Evolutionary conservation across 2,797 vertebrate species (phyloP).

Genomic region (Sardinella longiceps): DNA sequence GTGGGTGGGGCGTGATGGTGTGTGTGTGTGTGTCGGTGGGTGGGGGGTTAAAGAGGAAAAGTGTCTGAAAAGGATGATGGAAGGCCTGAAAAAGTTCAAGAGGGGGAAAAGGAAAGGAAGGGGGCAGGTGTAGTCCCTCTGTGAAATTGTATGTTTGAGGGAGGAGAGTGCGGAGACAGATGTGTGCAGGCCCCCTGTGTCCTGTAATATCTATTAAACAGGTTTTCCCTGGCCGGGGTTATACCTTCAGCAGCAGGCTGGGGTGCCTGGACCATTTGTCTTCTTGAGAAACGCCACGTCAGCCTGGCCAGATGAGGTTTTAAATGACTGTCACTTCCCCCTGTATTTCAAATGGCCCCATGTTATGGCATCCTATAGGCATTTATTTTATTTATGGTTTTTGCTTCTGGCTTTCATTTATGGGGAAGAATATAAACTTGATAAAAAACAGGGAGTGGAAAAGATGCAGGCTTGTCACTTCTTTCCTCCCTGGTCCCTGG

Average conservation of each 20-base stretch:
- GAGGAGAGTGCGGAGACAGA: constrained; percentile 36
- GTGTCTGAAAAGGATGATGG: constrained; percentile 21
- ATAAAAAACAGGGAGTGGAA: constrained; percentile 61
- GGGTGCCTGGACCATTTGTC: constrained; percentile 61
- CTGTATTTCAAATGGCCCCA: constrained; percentile 58
- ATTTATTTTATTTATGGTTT: constrained; percentile 55
- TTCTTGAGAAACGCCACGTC: constrained; percentile 61
- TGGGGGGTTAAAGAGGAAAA: background rate
- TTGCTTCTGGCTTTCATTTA: constrained; percentile 57
- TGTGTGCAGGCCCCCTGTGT: constrained; percentile 52
- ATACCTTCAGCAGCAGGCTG: constrained; percentile 53
- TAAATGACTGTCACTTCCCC: constrained; percentile 68
- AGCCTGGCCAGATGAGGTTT: constrained; percentile 63
- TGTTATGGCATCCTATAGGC: constrained; percentile 62
- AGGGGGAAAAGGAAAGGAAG: constrained; percentile 6
- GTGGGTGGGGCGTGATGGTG: background rate
- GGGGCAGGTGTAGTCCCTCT: constrained; percentile 39
- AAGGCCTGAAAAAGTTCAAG: background rate
- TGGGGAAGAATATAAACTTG: constrained; percentile 59
- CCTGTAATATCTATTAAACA: constrained; percentile 60
- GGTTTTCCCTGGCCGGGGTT: constrained; percentile 48
- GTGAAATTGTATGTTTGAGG: constrained; percentile 41
- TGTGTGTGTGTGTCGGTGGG: background rate
- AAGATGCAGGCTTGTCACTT: constrained; percentile 65
- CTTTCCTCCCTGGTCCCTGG: background rate